These are phyloP conservation scores for Fopius arisanus DNA, from an alignment of 1,140 invertebrate species.

Conservation along the genomic window DNA sequence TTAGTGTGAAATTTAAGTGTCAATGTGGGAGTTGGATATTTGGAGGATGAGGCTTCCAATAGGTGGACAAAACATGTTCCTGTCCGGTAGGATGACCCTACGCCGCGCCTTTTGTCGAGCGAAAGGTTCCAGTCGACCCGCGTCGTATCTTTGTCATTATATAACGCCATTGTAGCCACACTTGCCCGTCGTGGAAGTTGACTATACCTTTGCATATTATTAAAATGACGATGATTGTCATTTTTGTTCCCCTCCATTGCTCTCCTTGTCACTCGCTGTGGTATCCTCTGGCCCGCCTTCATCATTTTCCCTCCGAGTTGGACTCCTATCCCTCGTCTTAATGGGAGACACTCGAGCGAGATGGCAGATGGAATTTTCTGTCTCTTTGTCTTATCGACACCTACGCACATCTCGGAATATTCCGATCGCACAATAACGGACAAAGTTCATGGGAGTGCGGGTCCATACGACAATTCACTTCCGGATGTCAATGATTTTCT, in stretches of 20 bases:
- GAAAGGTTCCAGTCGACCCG: constrained; percentile 52
- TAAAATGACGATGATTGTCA: constrained; percentile 68
- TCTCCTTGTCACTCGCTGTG: not conserved
- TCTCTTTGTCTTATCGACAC: constrained; percentile 9
- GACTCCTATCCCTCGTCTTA: not conserved
- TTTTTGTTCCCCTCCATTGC: constrained; percentile 51
- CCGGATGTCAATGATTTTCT: not conserved
- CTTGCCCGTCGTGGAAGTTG: constrained; percentile 61
- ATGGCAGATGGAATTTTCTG: not conserved
- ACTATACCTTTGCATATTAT: constrained; percentile 61
- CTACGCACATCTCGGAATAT: constrained; percentile 23
- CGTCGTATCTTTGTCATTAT: constrained; percentile 65
- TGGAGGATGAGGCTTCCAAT: constrained; percentile 51
- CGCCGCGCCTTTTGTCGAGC: constrained; percentile 65
- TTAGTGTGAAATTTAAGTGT: too few species aligned
- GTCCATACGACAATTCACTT: not conserved
- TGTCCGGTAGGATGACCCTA: constrained; percentile 66
- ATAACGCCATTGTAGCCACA: constrained; percentile 66
- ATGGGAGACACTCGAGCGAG: not conserved
- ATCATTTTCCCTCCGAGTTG: not conserved
- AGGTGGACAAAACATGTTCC: constrained; percentile 64
- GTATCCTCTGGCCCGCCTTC: not conserved
- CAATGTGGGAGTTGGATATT: too few species aligned
- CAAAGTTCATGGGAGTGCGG: constrained; percentile 6
- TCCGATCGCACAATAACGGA: not conserved